These are phyloP conservation scores for Harmothoe impar DNA, from an alignment of 2,888 invertebrate species.

Conservation along the genomic window DNA sequence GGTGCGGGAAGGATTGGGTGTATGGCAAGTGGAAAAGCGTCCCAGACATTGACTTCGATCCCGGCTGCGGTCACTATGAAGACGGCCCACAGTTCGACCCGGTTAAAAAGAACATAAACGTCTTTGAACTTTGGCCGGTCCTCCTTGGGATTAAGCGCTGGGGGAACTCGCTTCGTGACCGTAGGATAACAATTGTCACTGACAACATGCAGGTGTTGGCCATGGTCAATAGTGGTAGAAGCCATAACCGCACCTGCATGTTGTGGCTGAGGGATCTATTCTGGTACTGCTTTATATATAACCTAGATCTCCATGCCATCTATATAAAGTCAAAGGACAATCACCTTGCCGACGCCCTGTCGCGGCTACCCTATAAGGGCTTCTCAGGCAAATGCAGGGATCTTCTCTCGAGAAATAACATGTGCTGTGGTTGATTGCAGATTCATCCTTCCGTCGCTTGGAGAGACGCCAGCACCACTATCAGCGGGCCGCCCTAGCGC, in stretches of 20 bases:
- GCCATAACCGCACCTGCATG: neutral
- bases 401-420: neutral
- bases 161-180: neutral
- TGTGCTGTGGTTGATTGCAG: no score
- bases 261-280: slow-evolving; percentile 5
- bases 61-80: no score
- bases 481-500: neutral
- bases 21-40: no score
- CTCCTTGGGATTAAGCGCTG: neutral
- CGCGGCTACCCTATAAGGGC: neutral
- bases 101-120: neutral
- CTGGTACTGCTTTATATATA: slow-evolving; percentile 3
- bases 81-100: neutral
- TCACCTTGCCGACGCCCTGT: neutral
- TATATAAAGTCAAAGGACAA: slow-evolving; percentile 13
- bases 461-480: no score
- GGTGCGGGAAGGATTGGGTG: no score
- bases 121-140: slow-evolving; percentile 32
- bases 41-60: no score
- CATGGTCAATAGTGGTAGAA: neutral
- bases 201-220: slow-evolving; percentile 24
- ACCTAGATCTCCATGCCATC: neutral
- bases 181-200: neutral
- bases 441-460: neutral
- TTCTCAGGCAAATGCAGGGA: neutral